Evolutionary conservation across 1,140 invertebrate species (phyloP).

Genomic region (Drosophila guanche): DNA sequence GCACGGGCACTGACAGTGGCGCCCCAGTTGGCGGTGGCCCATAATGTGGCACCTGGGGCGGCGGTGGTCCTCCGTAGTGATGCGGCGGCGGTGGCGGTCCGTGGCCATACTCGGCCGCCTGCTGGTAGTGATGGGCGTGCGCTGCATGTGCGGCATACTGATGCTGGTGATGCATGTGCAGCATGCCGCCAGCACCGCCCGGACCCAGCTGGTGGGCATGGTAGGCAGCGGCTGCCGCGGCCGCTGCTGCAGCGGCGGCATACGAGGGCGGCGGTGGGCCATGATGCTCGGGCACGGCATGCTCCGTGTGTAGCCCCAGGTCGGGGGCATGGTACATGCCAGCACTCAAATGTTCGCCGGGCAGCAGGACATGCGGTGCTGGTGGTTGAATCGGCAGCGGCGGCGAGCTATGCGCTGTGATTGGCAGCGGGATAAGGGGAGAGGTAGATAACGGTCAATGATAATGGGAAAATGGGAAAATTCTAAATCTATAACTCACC

Average conservation of each 20-base stretch:
- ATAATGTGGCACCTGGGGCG: slow-evolving; percentile 3
- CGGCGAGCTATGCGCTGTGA: slow-evolving; percentile 66
- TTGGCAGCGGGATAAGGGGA: not conserved
- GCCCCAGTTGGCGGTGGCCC: slow-evolving; percentile 46
- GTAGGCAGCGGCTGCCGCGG: slow-evolving; percentile 75
- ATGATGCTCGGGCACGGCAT: slow-evolving; percentile 68
- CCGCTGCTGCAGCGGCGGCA: slow-evolving; percentile 71
- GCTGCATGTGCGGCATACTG: slow-evolving; percentile 66
- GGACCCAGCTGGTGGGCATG: slow-evolving; percentile 75
- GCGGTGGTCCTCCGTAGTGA: slow-evolving; percentile 60
- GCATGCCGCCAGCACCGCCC: slow-evolving; percentile 46
- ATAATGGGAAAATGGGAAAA: not conserved
- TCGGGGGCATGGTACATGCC: slow-evolving; percentile 79
- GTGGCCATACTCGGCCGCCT: slow-evolving; percentile 66
- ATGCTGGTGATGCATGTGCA: slow-evolving; percentile 69
- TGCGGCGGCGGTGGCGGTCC: slow-evolving; percentile 54
- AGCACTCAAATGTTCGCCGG: slow-evolving; percentile 64
- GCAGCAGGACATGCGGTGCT: slow-evolving; percentile 53
- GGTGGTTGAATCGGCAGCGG: slow-evolving; percentile 61
- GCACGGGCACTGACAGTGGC: slow-evolving; percentile 26
- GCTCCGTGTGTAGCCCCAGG: slow-evolving; percentile 76
- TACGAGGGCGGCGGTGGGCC: slow-evolving; percentile 74
- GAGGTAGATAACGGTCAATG: not conserved
- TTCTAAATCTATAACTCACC: slow-evolving; percentile 48
- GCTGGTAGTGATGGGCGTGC: slow-evolving; percentile 64